Evolutionary conservation across 2,888 invertebrate genomes (phyloP).

Genomic region (Marasmarcha lunaedactyla): DNA sequence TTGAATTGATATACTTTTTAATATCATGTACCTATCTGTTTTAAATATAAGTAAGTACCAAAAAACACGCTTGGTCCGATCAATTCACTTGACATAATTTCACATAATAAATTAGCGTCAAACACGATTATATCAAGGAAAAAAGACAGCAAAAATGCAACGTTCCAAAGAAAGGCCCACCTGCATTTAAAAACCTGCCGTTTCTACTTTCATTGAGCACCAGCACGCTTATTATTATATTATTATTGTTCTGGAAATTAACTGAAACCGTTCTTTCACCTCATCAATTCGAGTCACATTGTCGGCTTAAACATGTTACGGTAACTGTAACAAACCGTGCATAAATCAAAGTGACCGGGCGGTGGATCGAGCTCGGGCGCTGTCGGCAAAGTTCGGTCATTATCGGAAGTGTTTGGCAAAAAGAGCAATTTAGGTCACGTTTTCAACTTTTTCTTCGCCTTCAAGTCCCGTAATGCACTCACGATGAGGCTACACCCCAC

Average conservation of each 20-base stretch:
- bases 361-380: constrained; percentile 23
- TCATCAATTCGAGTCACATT: constrained; percentile 35
- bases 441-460: constrained; percentile 26
- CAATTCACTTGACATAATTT: too few species aligned
- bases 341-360: constrained; percentile 64
- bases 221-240: constrained; percentile 6
- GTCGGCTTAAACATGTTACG: constrained; percentile 18
- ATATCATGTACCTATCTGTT: too few species aligned
- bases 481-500: neutral
- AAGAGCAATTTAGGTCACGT: constrained; percentile 58
- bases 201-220: constrained; percentile 3
- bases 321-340: constrained; percentile 58
- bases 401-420: constrained; percentile 24
- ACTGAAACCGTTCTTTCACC: constrained; percentile 13
- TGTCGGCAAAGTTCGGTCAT: constrained; percentile 42
- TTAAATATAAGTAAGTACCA: too few species aligned
- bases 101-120: too few species aligned
- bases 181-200: neutral
- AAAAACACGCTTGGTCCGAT: too few species aligned
- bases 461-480: constrained; percentile 36
- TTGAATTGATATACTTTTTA: too few species aligned
- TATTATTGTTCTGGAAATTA: constrained; percentile 6
- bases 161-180: too few species aligned
- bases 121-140: too few species aligned
- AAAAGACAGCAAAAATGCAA: too few species aligned